Base-by-base conservation (phyloP, 2,888 invertebrate species). In the Melieria picta region DNA sequence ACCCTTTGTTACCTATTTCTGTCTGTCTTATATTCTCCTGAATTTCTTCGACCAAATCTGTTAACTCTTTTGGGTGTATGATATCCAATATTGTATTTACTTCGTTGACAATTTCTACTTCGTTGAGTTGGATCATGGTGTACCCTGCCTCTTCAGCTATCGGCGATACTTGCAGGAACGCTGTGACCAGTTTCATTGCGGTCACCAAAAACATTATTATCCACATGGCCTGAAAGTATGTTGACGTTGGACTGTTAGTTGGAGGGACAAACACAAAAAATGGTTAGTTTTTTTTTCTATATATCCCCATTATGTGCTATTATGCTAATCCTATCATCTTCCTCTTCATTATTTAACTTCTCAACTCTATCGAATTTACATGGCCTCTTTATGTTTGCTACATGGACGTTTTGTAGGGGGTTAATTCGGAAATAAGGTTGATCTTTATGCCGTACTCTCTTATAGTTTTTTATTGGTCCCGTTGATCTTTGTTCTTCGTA, bases 1-100 rank as follows among this genome's bases (percentile, higher is more conserved):
- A n/a, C 10, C 43, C 56, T 13, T 55, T 65, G 16, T 48, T 47
- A 48, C 47, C 50, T 52, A 64, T 52, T 30, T 16, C 7, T 48
- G 47, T 48, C 45, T 48, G 46, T 10, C 52, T 56, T 56, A 42
- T 57, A 16, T 56, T 45, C 13, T 65, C 9, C 11, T 57, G 45
- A 16, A 63, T 48, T 16, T 63, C 13, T 46, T 63, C 4, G 10
- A 63, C n/a, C 30, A 48, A 11, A 13, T 63, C 10, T 16, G 47
- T 48, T 48, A 63, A 47, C 16, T 48, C 63, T 63, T 48, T 47
- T 48, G 63, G 48, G 45, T 63, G 11, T 7, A 63, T 63, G 10
- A 63, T 63, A 13, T 63, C 48, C 47, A 52, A 43, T 5, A 65
- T 55, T 42, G 65, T 65, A 56, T 55, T 65, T n/a, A 13, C 10